These are phyloP conservation scores for Selene dorsalis DNA, from an alignment of 2,797 vertebrate genomes.

Conservation along the genomic window DNA sequence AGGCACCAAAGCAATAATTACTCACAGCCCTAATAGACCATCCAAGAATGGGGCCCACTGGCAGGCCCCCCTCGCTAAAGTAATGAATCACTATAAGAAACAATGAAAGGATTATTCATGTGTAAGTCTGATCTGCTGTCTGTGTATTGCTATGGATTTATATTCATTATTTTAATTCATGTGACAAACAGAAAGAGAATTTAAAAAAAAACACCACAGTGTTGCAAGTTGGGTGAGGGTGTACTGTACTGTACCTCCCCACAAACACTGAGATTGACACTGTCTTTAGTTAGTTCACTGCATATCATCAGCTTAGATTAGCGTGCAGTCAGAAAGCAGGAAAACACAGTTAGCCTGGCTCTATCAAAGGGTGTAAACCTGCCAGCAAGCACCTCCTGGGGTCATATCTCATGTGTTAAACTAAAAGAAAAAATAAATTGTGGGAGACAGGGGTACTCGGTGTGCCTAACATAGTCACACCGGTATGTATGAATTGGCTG, in stretches of 20 bases:
- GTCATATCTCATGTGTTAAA: background rate
- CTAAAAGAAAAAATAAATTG: background rate
- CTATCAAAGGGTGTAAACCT: background rate
- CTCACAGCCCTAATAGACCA: conserved; percentile 60
- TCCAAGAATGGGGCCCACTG: conserved; percentile 38
- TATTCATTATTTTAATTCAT: conserved; percentile 51
- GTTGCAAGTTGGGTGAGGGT: background rate
- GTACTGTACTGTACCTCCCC: background rate
- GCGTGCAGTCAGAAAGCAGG: no score
- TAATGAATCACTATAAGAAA: conserved; percentile 61
- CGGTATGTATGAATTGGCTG: no score
- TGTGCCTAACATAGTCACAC: no score
- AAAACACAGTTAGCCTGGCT: no score
- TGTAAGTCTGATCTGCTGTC: conserved; percentile 54
- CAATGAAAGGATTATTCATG: conserved; percentile 61
- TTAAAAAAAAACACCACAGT: background rate
- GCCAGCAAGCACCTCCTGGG: background rate
- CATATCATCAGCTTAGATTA: no score
- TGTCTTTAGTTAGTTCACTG: background rate
- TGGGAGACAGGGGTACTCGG: no score
- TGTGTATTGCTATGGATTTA: conserved; percentile 45
- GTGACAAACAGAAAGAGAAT: conserved; percentile 38
- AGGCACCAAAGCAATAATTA: conserved; percentile 50
- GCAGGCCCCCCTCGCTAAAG: conserved; percentile 17
- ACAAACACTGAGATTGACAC: background rate